These are phyloP conservation scores for Tenualosa ilisha DNA, from an alignment of 2,797 vertebrate species.

Conservation along the genomic window DNA sequence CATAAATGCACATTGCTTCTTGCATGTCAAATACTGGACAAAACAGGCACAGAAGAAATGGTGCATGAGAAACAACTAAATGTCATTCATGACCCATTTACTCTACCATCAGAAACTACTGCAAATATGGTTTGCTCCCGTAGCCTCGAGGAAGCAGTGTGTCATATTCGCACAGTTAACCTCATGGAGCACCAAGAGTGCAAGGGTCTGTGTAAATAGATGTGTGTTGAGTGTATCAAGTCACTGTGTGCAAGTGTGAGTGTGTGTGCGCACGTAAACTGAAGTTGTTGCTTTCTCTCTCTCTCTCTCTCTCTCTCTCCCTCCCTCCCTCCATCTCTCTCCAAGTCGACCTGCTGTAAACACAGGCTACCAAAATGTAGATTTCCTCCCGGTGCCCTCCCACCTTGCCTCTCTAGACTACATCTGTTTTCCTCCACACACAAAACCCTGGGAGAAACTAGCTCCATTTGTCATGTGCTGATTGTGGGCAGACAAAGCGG, in stretches of 20 bases:
- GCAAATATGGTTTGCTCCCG: not conserved
- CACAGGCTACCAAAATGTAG: conserved; percentile 82
- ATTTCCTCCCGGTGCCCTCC: conserved; percentile 79
- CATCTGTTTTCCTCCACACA: conserved; percentile 98
- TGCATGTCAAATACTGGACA: not conserved
- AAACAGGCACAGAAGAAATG: not conserved
- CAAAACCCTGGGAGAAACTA: conserved; percentile 87
- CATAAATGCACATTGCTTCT: not conserved
- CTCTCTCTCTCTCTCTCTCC: not conserved
- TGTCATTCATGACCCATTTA: not conserved
- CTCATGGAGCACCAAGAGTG: not conserved
- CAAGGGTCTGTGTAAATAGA: not conserved
- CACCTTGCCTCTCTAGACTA: conserved; percentile 89
- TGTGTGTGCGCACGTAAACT: conserved; percentile 5
- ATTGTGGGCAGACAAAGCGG: conserved; percentile 97
- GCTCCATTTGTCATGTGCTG: conserved; percentile 95
- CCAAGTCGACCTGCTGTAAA: conserved; percentile 69
- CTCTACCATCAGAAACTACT: not conserved
- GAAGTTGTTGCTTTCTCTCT: not conserved
- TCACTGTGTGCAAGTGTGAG: not conserved
- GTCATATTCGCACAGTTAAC: not conserved
- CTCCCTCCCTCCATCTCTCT: conserved; percentile 19
- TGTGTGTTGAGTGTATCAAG: not conserved
- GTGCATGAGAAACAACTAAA: not conserved
- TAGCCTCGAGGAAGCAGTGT: not conserved